Conservation (phyloP, 2,888 invertebrate species). For the Rotaria socialis region DNA sequence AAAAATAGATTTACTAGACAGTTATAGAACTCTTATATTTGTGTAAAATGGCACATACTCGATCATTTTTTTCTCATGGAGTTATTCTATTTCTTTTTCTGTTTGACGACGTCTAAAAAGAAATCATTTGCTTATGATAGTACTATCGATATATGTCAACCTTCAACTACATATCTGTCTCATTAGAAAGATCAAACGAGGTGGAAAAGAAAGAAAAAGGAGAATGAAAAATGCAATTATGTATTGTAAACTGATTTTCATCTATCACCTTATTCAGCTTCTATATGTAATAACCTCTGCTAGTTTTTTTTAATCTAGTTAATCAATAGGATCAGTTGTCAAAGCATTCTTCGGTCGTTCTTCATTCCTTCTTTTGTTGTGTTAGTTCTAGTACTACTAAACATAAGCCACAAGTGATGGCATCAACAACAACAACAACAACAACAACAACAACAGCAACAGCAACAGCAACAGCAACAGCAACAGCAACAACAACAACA, state of each 20-base stretch:
- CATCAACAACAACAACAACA: neutral
- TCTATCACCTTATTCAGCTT: neutral
- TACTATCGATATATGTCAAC: slow-evolving; percentile 9
- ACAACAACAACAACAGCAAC: neutral
- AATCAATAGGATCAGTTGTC: slow-evolving; percentile 1
- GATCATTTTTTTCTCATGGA: neutral
- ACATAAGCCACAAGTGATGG: slow-evolving; percentile 13
- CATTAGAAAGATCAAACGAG: slow-evolving; percentile 16
- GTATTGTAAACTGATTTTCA: neutral
- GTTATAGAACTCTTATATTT: neutral
- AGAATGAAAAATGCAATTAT: neutral
- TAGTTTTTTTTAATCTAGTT: neutral
- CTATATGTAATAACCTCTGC: neutral
- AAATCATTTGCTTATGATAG: slow-evolving; percentile 7
- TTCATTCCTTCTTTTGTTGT: neutral
- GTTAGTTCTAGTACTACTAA: neutral
- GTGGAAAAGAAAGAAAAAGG: neutral
- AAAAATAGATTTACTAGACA: neutral
- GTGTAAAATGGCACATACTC: neutral
- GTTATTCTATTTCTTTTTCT: neutral
- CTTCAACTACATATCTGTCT: slow-evolving; percentile 11
- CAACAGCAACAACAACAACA: neutral
- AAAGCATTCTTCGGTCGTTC: neutral
- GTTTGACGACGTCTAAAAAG: neutral
- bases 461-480: neutral